Evolutionary conservation across 2,113 vertebrate genomes (phyloP).

Genomic region (Nipponia nippon): DNA sequence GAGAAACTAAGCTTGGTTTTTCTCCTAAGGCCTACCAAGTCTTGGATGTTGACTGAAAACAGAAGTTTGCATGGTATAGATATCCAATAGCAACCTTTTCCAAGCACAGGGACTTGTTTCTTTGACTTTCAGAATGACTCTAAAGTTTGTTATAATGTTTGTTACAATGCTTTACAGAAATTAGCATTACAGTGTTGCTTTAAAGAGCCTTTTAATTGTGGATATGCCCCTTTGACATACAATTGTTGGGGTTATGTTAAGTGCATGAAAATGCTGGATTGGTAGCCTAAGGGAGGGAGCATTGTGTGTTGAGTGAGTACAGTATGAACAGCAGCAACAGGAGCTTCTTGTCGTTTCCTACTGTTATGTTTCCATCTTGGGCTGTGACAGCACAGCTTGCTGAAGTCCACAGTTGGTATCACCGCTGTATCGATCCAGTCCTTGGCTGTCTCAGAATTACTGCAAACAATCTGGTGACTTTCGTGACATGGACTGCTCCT

Average conservation of each 20-base stretch:
- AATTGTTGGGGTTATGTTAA: background rate
- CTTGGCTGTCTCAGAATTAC: background rate
- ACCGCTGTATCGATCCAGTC: background rate
- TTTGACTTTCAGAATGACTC: background rate
- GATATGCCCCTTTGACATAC: background rate
- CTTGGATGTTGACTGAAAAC: slow-evolving; percentile 31
- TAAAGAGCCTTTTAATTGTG: background rate
- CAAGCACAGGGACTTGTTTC: background rate
- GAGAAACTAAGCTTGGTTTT: slow-evolving; percentile 7
- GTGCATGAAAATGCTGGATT: background rate
- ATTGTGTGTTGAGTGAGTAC: background rate
- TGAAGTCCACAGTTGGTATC: background rate
- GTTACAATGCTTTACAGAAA: background rate
- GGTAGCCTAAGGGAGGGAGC: background rate
- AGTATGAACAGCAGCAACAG: background rate
- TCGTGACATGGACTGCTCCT: background rate
- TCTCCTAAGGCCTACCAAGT: background rate
- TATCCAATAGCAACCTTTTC: background rate
- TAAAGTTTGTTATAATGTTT: background rate
- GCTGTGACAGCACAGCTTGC: background rate
- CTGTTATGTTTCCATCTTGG: background rate
- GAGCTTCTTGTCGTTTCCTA: background rate
- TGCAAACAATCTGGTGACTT: background rate
- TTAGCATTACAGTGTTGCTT: background rate
- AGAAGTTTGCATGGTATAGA: background rate